phyloP scores from a whole-genome alignment of 2,888 invertebrate species.

The Silvanus unidentatus region DNA sequence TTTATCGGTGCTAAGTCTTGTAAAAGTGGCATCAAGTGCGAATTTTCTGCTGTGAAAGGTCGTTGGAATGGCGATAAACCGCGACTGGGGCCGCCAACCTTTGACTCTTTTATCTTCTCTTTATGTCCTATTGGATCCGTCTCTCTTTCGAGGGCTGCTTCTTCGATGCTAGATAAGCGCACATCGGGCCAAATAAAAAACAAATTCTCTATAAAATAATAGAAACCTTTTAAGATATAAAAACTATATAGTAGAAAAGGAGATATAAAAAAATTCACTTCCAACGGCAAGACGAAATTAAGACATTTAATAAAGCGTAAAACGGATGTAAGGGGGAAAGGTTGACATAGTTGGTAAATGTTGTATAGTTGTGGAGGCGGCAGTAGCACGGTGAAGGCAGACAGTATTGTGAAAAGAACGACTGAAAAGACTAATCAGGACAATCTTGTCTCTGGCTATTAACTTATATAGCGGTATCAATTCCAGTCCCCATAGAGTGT shows the following conservation, averaged over 20 bases:
- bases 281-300: conserved; percentile 17
- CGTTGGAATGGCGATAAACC: conserved; percentile 24
- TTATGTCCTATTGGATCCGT: conserved; percentile 23
- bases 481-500: conserved; percentile 36
- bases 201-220: conserved; percentile 6
- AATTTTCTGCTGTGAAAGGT: conserved; percentile 20
- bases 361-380: background rate
- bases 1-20: conserved; percentile 1
- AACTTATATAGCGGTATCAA: conserved; percentile 49
- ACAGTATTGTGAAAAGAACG: conserved; percentile 12
- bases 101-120: conserved; percentile 29
- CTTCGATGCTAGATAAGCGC: background rate
- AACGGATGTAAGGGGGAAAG: conserved; percentile 13
- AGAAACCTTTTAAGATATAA: conserved; percentile 1
- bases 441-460: conserved; percentile 47
- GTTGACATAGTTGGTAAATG: conserved; percentile 5
- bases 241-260: too few relatives aligned
- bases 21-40: too few relatives aligned
- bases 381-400: background rate
- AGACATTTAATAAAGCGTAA: conserved; percentile 26
- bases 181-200: background rate
- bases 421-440: conserved; percentile 41
- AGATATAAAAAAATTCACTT: too few relatives aligned
- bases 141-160: conserved; percentile 16
- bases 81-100: conserved; percentile 24